Conservation (phyloP, 1,140 invertebrate species). For the Halesus radiatus region DNA sequence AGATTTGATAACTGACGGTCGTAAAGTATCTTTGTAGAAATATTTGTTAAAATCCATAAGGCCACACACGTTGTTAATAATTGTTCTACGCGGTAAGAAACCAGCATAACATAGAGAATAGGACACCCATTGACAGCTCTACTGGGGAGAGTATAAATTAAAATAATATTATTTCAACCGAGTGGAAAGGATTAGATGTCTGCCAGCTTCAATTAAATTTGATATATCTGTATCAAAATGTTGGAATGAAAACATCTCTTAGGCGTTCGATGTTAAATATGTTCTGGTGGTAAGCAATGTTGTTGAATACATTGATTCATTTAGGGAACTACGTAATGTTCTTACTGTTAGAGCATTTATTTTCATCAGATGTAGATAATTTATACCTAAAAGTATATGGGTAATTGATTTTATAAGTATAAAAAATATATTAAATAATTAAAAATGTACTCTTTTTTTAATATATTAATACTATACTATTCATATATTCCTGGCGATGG, state of each 20-base stretch:
- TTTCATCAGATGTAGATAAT: too few relatives aligned
- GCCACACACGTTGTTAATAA: conserved; percentile 55
- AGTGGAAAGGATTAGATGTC: conserved; percentile 37
- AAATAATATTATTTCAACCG: conserved; percentile 45
- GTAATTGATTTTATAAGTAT: too few relatives aligned
- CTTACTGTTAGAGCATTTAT: too few relatives aligned
- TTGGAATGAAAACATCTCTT: not conserved
- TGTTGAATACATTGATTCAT: too few relatives aligned
- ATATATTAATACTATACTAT: too few relatives aligned
- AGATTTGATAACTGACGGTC: conserved; percentile 29
- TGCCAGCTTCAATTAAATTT: conserved; percentile 53
- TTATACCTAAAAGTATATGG: too few relatives aligned
- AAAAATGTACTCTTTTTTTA: too few relatives aligned
- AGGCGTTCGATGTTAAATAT: too few relatives aligned
- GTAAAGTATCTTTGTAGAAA: conserved; percentile 6
- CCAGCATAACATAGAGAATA: conserved; percentile 54
- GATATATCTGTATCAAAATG: conserved; percentile 15
- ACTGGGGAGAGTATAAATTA: conserved; percentile 52
- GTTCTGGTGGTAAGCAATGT: too few relatives aligned
- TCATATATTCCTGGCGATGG: too few relatives aligned
- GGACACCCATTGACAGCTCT: conserved; percentile 50
- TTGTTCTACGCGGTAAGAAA: conserved; percentile 49
- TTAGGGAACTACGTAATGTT: too few relatives aligned
- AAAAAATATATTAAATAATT: too few relatives aligned
- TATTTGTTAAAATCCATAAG: conserved; percentile 29